These are phyloP conservation scores for Podarcis raffonei DNA, from an alignment of 2,113 vertebrate species.

Conservation along the genomic window DNA sequence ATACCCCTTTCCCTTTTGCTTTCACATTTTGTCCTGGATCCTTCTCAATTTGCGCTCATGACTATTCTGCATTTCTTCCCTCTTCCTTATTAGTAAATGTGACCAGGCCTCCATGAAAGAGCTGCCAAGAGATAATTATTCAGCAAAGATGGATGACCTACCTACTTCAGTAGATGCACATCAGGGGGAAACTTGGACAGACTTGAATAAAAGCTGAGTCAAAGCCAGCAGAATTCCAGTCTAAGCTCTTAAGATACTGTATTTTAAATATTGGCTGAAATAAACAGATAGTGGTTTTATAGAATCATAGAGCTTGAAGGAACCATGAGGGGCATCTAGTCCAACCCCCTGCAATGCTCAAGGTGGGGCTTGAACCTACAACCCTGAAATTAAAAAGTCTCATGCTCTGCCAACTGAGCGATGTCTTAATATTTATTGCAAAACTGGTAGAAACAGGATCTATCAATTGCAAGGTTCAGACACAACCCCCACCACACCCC, in stretches of 20 bases:
- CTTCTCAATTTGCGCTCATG: background rate
- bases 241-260: background rate
- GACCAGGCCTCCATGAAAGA: background rate
- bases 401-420: too few species aligned
- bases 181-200: background rate
- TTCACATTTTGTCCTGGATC: background rate
- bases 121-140: background rate
- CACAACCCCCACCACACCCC: too few species aligned
- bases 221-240: background rate
- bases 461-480: background rate
- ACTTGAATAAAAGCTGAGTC: background rate
- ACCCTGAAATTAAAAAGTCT: too few species aligned
- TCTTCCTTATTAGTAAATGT: background rate
- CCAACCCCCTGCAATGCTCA: too few species aligned
- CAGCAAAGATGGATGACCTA: background rate
- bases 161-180: too few species aligned
- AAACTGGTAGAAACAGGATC: background rate
- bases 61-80: background rate
- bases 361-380: too few species aligned
- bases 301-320: too few species aligned
- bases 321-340: too few species aligned
- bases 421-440: background rate
- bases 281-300: background rate
- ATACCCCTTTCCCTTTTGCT: background rate
- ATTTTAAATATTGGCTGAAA: background rate